Conservation (phyloP, 2,113 vertebrate species). For the Emydocephalus ijimae region DNA sequence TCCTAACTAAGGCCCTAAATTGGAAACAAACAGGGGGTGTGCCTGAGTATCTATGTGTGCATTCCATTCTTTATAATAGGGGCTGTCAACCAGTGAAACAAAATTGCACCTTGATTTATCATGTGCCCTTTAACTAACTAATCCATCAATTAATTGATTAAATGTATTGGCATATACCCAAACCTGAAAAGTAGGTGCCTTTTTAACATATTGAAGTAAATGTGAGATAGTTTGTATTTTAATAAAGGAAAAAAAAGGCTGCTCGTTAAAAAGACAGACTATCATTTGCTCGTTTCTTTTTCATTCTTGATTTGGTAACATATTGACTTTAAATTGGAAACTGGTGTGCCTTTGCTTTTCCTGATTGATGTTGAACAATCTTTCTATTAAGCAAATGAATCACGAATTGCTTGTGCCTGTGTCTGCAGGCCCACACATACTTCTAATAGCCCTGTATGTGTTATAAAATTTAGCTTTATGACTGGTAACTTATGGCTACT, state of each 20-base stretch:
- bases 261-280: not conserved
- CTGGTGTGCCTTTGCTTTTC: not conserved
- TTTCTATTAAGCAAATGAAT: not conserved
- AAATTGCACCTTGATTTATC: conserved; percentile 26
- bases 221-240: conserved; percentile 16
- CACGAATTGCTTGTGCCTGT: not conserved
- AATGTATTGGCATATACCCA: conserved; percentile 19
- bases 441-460: not conserved
- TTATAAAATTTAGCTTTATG: conserved; percentile 31
- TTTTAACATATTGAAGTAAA: conserved; percentile 6
- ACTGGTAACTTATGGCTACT: conserved; percentile 55
- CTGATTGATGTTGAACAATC: conserved; percentile 5
- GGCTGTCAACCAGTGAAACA: not conserved
- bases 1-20: not conserved
- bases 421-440: not conserved
- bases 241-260: not conserved
- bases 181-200: not conserved
- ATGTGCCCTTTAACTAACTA: conserved; percentile 16
- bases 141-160: conserved; percentile 20
- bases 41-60: not conserved
- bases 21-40: not conserved
- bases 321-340: not conserved
- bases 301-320: not conserved
- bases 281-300: not conserved
- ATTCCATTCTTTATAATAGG: not conserved